Conservation (phyloP, 2,797 vertebrate species). For the Dipus sagitta region DNA sequence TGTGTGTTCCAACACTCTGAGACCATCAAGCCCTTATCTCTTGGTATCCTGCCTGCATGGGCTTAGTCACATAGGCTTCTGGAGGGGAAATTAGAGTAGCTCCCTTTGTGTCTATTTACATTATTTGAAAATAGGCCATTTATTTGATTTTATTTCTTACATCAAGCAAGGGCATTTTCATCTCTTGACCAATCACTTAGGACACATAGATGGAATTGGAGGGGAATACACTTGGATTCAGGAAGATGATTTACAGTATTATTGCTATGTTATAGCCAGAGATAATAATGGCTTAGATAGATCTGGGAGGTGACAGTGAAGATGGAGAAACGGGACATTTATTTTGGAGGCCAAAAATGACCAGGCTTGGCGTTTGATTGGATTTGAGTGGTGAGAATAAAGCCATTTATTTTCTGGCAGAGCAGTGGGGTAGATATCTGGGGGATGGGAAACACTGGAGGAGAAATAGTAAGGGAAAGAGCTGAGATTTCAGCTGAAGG, state of each 20-base stretch:
- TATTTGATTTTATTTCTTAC: background rate
- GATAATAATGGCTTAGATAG: background rate
- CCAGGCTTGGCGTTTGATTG: background rate
- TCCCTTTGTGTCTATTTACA: no score
- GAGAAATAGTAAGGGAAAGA: background rate
- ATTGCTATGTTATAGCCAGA: background rate
- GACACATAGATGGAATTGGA: background rate
- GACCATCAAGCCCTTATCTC: no score
- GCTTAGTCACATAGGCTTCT: no score
- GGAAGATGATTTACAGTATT: background rate
- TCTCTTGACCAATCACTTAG: conserved; percentile 46
- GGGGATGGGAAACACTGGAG: background rate
- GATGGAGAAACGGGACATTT: background rate
- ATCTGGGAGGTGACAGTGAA: background rate
- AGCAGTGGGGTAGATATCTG: background rate
- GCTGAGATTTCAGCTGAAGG: background rate
- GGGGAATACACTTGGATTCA: background rate
- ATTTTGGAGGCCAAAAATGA: conserved; percentile 38
- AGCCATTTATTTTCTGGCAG: conserved; percentile 15
- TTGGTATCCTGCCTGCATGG: no score
- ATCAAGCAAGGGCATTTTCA: conserved; percentile 11
- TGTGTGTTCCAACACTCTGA: no score
- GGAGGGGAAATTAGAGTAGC: no score
- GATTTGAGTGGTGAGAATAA: background rate
- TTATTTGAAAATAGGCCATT: no score